Conservation (phyloP, 1,140 invertebrate species). For the Colletes latitarsis region DNA sequence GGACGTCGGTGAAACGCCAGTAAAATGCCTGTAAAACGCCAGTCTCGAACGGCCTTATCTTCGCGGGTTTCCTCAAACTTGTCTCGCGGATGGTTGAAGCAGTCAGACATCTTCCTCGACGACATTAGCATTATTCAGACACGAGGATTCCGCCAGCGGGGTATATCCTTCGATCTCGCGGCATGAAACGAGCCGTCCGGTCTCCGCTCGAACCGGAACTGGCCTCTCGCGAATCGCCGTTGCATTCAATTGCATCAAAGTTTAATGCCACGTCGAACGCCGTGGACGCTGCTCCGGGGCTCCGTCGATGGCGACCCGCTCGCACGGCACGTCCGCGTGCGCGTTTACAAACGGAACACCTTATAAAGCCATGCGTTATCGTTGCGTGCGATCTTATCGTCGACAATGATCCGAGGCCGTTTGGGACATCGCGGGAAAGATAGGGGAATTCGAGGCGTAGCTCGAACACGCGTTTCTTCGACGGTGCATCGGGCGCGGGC, state of each 20-base stretch:
- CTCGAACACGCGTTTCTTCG: conserved; percentile 13
- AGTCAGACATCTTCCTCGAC: conserved; percentile 54
- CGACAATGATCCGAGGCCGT: conserved; percentile 49
- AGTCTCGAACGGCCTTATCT: conserved; percentile 34
- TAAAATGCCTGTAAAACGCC: conserved; percentile 14
- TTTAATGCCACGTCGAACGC: conserved; percentile 49
- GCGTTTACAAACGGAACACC: conserved; percentile 57
- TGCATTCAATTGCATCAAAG: conserved; percentile 50
- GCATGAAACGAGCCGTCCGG: conserved; percentile 16
- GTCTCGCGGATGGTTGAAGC: conserved; percentile 26
- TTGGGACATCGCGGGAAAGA: conserved; percentile 39
- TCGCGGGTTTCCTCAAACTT: conserved; percentile 56
- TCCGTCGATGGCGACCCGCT: conserved; percentile 18
- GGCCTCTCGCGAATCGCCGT: conserved; percentile 40
- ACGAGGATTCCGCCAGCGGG: conserved; percentile 5
- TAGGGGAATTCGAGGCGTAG: not conserved
- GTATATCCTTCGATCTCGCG: conserved; percentile 58
- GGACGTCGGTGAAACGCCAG: conserved; percentile 5
- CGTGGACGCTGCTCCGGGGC: not conserved
- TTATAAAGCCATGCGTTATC: conserved; percentile 62
- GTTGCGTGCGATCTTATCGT: conserved; percentile 64
- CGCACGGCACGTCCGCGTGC: conserved; percentile 38
- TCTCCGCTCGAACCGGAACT: conserved; percentile 32
- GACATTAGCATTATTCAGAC: conserved; percentile 60
- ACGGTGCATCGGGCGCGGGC: not conserved